A percentile compares a stretch with the other conserved stretches of the same genome.
These are phyloP conservation scores for Lates japonicus DNA, from an alignment of 2,797 vertebrate species.

Conservation along the genomic window DNA sequence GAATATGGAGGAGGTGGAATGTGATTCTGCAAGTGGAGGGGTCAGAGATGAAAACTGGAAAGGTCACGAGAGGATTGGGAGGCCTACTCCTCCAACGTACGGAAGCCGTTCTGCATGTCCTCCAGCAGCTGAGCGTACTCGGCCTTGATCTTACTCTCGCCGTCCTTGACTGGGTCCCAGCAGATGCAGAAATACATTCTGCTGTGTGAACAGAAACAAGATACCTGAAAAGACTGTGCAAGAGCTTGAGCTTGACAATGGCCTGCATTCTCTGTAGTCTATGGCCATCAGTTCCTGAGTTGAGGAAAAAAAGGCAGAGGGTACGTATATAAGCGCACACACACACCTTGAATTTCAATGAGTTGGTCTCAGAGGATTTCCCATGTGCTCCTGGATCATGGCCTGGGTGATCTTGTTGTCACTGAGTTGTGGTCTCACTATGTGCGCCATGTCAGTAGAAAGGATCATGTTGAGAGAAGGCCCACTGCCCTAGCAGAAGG, in stretches of 20 bases:
- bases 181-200: constrained; percentile 52
- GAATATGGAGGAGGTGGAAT: constrained; percentile 80
- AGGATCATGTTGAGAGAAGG: constrained; percentile 96
- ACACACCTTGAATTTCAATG: constrained; percentile 98
- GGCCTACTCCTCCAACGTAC: constrained; percentile 90
- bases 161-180: constrained; percentile 96
- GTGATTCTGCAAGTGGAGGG: constrained; percentile 76
- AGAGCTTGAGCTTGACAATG: not conserved
- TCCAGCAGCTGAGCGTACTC: constrained; percentile 95
- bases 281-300: not conserved
- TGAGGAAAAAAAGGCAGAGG: not conserved
- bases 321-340: not conserved
- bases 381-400: constrained; percentile 96
- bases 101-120: constrained; percentile 98
- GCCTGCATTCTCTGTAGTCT: not conserved
- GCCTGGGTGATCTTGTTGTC: constrained; percentile 98
- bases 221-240: not conserved
- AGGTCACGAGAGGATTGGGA: constrained; percentile 13
- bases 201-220: constrained; percentile 74
- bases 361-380: constrained; percentile 93
- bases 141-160: constrained; percentile 94
- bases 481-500: constrained; percentile 98
- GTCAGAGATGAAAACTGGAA: constrained; percentile 56
- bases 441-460: constrained; percentile 98
- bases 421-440: constrained; percentile 95